These are phyloP conservation scores for Scomberomorus guttatus DNA, from an alignment of 2,797 vertebrate genomes.

Conservation along the genomic window DNA sequence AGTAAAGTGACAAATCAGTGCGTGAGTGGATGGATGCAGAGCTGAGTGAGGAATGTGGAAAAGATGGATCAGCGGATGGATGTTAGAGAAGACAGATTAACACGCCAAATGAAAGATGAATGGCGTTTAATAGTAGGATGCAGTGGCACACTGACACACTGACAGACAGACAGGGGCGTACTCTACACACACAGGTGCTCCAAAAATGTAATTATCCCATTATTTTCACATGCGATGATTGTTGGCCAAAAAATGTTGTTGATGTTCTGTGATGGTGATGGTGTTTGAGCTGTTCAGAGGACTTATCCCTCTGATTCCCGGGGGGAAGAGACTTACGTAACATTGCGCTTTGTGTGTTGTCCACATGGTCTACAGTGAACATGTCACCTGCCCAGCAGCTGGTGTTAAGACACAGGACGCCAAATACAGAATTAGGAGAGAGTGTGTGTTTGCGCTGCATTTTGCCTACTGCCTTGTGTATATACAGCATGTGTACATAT, in stretches of 20 bases:
- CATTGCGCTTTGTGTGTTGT: not conserved
- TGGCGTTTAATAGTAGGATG: slow-evolving; percentile 39
- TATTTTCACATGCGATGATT: not conserved
- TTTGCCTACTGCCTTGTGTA: slow-evolving; percentile 11
- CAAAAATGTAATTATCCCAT: slow-evolving; percentile 32
- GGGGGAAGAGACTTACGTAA: not conserved
- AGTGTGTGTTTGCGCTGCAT: slow-evolving; percentile 40
- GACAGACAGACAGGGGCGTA: slow-evolving; percentile 7
- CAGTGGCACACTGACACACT: slow-evolving; percentile 24
- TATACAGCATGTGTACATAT: slow-evolving; percentile 5
- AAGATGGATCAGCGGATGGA: slow-evolving; percentile 29
- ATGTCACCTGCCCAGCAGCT: slow-evolving; percentile 52
- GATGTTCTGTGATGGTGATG: not conserved
- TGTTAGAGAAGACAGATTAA: slow-evolving; percentile 42
- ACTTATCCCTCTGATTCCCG: not conserved
- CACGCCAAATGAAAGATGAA: slow-evolving; percentile 40
- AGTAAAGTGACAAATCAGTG: slow-evolving; percentile 10
- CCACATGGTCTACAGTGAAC: slow-evolving; percentile 9
- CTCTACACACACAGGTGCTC: slow-evolving; percentile 25
- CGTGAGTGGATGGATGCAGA: slow-evolving; percentile 23
- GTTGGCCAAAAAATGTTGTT: slow-evolving; percentile 13
- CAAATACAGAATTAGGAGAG: slow-evolving; percentile 23
- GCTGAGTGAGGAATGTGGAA: slow-evolving; percentile 37
- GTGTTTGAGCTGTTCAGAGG: slow-evolving; percentile 13
- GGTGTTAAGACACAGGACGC: slow-evolving; percentile 20